A percentile compares a stretch with the other conserved stretches of the same genome.
Evolutionary conservation across 1,140 invertebrate species (phyloP).

Genomic region (Anastrepha ludens): DNA sequence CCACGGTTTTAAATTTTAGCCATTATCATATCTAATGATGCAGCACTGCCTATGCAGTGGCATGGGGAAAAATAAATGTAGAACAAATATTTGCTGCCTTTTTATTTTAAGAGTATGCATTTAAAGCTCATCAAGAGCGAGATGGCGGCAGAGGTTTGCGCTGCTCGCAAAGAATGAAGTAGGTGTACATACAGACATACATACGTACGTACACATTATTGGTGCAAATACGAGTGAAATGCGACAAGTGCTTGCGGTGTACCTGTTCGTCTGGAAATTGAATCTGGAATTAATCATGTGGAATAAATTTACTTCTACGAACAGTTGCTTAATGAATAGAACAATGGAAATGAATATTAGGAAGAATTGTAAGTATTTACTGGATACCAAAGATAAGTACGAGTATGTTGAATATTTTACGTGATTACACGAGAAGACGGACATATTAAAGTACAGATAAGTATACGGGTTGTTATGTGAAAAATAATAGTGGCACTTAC

Average conservation of each 20-base stretch:
- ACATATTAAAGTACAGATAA: too few species aligned
- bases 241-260: conserved; percentile 27
- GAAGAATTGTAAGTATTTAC: not conserved
- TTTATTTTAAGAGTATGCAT: not conserved
- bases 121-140: conserved; percentile 28
- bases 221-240: not conserved
- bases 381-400: too few species aligned
- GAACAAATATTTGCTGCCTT: conserved; percentile 62
- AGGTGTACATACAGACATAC: too few species aligned
- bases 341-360: not conserved
- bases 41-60: not conserved
- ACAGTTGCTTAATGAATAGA: not conserved
- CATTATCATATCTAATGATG: conserved; percentile 68
- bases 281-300: conserved; percentile 67
- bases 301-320: conserved; percentile 65
- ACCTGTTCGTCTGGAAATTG: conserved; percentile 60
- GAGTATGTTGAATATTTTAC: too few species aligned
- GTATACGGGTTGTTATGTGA: too few species aligned
- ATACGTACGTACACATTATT: too few species aligned
- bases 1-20: not conserved
- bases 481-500: not conserved
- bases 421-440: too few species aligned
- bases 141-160: not conserved
- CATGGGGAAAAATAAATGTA: conserved; percentile 58
- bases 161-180: too few species aligned